Base-by-base conservation (phyloP, 1,140 invertebrate genomes). In the Sminthurides bifidus region DNA sequence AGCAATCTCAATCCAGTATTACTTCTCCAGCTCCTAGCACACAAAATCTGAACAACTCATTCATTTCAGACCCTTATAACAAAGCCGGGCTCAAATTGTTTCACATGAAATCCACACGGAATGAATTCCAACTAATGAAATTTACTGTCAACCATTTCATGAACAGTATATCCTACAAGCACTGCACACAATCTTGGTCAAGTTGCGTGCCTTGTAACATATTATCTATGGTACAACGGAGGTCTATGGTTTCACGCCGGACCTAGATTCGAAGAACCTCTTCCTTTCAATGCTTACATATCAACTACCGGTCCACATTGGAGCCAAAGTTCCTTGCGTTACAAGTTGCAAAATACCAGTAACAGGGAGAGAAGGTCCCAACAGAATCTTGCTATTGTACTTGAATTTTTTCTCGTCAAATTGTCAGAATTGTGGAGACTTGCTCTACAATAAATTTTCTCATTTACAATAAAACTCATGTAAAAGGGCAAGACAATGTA, bases 381-480 rank as follows among this genome's bases (percentile, higher is more conserved):
- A 49, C 46, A 21, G 17, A 35, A 15, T 10, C 46, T 27, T 26
- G 41, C 46, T 41, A 56, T 56, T 56, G 54, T 56, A 41, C 44
- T 56, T 6, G 37, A 46, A 48, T 52, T 57, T 57, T 44, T 44
- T 23, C 50, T n/a, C 44, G 59, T 61, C 59, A 61, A 61, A 56
- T 57, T 61, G 59, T 54, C 59, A 61, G 59, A 61, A 57, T 54
- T 57, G 46, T 61, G 59, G 59, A 54, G 59, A 61, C 59, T 52
- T 54, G 46, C 54, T 61, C 59, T n/a, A 53, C 59, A 54, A 61
- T 61, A 61, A 61, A 61, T 61, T 46, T 51, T 60, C 55, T 57
- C 56, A 52, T 58, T 53, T 51, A 49, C 55, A 31, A 57, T 30
- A 57, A 51, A 57, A 41, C n/a, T n/a, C n/a, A n/a, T n/a, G n/a